phyloP scores from a whole-genome alignment of 2,888 invertebrate species.

The Tetrapedia diversipes region DNA sequence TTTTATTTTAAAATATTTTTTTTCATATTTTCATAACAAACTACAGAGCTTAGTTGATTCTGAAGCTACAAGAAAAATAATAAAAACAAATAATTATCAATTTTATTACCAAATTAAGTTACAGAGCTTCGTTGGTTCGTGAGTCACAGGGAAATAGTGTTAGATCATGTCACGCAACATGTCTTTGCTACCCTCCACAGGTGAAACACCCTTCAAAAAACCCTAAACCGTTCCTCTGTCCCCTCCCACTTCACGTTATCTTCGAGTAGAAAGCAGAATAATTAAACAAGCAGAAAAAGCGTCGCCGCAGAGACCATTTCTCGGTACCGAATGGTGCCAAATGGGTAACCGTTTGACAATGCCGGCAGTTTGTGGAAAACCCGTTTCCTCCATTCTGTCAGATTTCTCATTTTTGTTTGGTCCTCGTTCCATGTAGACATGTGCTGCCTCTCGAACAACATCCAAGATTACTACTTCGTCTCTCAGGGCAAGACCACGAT shows the following conservation, averaged over 20 bases:
- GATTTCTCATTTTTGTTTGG: conserved; percentile 38
- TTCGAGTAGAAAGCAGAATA: not conserved
- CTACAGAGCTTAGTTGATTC: no score
- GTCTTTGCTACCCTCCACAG: conserved; percentile 1
- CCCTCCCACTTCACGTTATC: not conserved
- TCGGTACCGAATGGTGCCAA: not conserved
- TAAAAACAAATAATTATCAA: no score
- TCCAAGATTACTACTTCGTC: conserved; percentile 93
- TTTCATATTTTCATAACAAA: no score
- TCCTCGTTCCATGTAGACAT: conserved; percentile 84
- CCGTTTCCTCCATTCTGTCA: conserved; percentile 9
- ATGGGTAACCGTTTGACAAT: not conserved
- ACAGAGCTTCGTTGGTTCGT: no score
- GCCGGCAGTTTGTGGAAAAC: conserved; percentile 18
- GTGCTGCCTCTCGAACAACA: conserved; percentile 90
- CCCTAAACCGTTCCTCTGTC: not conserved
- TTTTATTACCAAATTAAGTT: not conserved
- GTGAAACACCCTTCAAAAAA: not conserved
- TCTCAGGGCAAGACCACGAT: conserved; percentile 97
- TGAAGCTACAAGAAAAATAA: no score
- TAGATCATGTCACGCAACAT: no score
- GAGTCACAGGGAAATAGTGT: no score
- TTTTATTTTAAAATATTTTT: not conserved
- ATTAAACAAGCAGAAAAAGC: conserved; percentile 1
- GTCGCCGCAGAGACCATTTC: conserved; percentile 24